Conservation (phyloP, 2,888 invertebrate species). For the Xylocampa areola region DNA sequence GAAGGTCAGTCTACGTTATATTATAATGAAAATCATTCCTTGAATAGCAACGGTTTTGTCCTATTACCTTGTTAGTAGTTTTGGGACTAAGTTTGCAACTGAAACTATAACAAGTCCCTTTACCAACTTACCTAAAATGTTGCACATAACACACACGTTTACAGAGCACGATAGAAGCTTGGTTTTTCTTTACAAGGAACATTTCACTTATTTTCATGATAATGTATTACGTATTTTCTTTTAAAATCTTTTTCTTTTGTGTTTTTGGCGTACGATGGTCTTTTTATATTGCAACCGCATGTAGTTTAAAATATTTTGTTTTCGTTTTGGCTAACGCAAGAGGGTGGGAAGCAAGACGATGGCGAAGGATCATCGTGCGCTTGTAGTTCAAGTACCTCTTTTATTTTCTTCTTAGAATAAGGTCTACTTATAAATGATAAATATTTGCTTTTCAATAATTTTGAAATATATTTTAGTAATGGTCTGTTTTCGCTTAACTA, state of each 20-base stretch:
- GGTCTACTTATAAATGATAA: neutral
- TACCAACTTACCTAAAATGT: too few species aligned
- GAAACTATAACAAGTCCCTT: too few species aligned
- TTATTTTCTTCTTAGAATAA: conserved; percentile 38
- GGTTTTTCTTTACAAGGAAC: too few species aligned
- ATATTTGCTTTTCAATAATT: neutral
- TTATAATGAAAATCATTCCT: neutral
- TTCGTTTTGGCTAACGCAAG: conserved; percentile 71
- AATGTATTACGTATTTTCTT: neutral
- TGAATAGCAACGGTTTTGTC: too few species aligned
- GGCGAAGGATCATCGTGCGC: conserved; percentile 73
- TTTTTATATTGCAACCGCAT: conserved; percentile 21
- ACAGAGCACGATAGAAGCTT: too few species aligned
- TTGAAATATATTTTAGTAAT: too few species aligned
- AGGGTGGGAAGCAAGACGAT: conserved; percentile 73
- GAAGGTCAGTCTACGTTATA: conserved; percentile 74
- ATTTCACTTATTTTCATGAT: neutral
- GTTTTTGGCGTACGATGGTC: conserved; percentile 54
- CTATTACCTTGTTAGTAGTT: too few species aligned
- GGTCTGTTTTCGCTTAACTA: too few species aligned
- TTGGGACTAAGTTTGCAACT: too few species aligned
- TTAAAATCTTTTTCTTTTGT: conserved; percentile 25
- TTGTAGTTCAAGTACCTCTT: conserved; percentile 76
- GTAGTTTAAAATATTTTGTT: conserved; percentile 32
- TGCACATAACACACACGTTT: too few species aligned